Conservation (phyloP, 2,888 invertebrate genomes). For the Dexiosoma caninum region DNA sequence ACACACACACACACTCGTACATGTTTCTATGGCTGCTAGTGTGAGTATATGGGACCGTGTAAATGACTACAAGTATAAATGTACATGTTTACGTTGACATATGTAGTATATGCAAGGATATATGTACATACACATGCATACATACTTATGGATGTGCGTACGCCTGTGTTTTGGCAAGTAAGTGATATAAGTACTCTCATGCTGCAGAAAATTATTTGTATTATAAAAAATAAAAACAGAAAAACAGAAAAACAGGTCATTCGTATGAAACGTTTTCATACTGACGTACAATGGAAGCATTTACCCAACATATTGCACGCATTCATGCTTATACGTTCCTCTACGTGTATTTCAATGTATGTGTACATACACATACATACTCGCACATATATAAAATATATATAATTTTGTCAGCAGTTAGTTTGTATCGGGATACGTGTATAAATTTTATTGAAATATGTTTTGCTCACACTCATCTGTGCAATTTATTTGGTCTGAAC, state of each 20-base stretch:
- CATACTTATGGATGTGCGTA: neutral
- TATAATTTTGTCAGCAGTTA: neutral
- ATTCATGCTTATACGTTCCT: neutral
- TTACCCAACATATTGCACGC: neutral
- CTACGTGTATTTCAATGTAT: neutral
- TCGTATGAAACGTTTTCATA: conserved; percentile 18
- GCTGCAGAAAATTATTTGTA: conserved; percentile 52
- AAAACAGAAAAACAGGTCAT: conserved; percentile 42
- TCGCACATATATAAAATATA: too few species aligned
- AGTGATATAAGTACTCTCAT: conserved; percentile 50
- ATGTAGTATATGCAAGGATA: neutral
- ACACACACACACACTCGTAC: too few species aligned
- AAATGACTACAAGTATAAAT: neutral
- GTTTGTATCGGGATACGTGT: neutral
- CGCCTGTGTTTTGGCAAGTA: conserved; percentile 52
- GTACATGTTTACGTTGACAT: neutral
- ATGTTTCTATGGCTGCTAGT: neutral
- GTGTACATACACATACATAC: too few species aligned
- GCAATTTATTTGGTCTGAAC: neutral
- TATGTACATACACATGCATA: neutral
- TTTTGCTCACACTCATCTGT: neutral
- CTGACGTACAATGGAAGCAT: neutral
- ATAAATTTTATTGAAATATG: conserved; percentile 44
- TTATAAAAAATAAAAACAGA: conserved; percentile 22
- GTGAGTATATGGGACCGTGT: neutral